phyloP scores from a whole-genome alignment of 2,113 vertebrate genomes.

The Prionailurus viverrinus region DNA sequence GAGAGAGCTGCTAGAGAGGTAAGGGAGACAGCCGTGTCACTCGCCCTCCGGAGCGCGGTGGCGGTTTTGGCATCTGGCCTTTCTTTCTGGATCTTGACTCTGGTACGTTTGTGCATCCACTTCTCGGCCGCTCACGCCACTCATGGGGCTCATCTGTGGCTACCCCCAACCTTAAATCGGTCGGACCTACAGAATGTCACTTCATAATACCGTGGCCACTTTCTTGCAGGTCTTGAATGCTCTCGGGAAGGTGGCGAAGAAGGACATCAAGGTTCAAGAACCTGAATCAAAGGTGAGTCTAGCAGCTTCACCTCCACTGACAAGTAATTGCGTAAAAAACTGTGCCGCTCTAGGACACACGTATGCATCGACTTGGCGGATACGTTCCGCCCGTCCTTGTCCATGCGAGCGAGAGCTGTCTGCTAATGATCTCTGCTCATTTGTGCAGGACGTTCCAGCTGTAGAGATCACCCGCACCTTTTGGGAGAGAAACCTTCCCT shows the following conservation, averaged over 20 bases:
- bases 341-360: not conserved
- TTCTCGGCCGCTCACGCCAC: not conserved
- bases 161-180: not conserved
- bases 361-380: not conserved
- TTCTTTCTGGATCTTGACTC: conserved; percentile 24
- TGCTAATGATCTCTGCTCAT: conserved; percentile 64
- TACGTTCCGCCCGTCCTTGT: not conserved
- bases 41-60: not conserved
- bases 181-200: not conserved
- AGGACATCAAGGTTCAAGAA: conserved; percentile 93
- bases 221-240: conserved; percentile 90
- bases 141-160: not conserved
- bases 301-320: not conserved
- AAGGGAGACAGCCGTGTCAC: conserved; percentile 25
- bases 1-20: conserved; percentile 92
- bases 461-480: conserved; percentile 90
- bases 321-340: not conserved
- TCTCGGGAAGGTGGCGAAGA: conserved; percentile 91
- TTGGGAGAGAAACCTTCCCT: conserved; percentile 95
- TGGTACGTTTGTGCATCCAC: not conserved
- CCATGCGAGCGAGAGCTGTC: not conserved
- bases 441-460: conserved; percentile 92
- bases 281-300: conserved; percentile 90
- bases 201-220: conserved; percentile 43
- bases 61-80: not conserved